These are phyloP conservation scores for Rhinolophus sinicus DNA, from an alignment of 2,113 vertebrate species.

Conservation along the genomic window DNA sequence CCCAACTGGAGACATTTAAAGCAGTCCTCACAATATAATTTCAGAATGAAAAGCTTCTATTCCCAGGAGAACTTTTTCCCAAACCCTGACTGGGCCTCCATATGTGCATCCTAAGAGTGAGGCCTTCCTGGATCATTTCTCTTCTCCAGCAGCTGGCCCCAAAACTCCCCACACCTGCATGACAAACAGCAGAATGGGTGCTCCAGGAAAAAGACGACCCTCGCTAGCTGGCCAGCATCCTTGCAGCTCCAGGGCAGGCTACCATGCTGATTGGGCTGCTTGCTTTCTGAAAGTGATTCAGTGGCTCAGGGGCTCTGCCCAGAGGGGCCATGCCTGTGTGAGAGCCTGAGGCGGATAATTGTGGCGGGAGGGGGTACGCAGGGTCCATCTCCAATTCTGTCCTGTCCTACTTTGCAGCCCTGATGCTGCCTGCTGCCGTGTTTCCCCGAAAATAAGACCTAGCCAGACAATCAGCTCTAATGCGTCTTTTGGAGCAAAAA, in stretches of 20 bases:
- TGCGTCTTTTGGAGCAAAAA: too few species aligned
- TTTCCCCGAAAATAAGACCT: too few species aligned
- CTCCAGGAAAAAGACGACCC: not conserved
- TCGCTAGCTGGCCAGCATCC: not conserved
- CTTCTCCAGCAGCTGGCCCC: not conserved
- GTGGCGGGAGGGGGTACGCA: not conserved
- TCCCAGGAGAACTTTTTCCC: not conserved
- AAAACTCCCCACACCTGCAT: accelerated
- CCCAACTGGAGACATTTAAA: not conserved
- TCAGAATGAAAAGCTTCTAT: not conserved
- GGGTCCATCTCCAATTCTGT: not conserved
- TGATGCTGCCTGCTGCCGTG: not conserved
- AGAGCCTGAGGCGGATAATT: not conserved
- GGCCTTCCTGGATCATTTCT: not conserved
- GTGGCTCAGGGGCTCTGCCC: not conserved
- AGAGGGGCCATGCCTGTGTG: not conserved
- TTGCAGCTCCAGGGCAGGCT: not conserved
- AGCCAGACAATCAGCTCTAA: too few species aligned
- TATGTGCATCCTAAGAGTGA: accelerated
- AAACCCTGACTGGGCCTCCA: not conserved
- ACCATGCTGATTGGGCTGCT: not conserved
- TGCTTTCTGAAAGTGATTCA: not conserved
- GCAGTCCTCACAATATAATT: not conserved
- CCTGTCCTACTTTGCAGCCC: not conserved
- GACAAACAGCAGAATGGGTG: not conserved